Percentiles rank a stretch among this genome's conserved stretches.
These are phyloP conservation scores for Agrochola lychnidis DNA, from an alignment of 2,888 invertebrate species.

Conservation along the genomic window DNA sequence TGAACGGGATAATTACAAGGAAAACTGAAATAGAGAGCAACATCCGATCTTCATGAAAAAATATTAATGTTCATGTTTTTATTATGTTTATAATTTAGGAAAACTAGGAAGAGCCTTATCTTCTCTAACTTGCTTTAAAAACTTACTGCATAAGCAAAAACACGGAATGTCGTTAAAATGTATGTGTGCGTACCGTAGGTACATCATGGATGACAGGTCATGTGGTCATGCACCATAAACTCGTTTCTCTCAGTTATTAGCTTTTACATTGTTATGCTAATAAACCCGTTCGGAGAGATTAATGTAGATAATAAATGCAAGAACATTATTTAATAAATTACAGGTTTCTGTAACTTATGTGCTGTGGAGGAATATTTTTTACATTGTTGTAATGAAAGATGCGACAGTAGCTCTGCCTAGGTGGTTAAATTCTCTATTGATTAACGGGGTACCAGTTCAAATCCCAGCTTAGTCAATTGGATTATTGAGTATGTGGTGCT, in stretches of 20 bases:
- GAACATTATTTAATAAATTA: constrained; percentile 43
- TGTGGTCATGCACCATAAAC: constrained; percentile 49
- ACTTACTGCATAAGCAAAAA: too few relatives aligned
- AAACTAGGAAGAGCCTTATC: neutral
- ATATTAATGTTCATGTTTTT: neutral
- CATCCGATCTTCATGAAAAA: neutral
- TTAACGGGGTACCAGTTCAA: neutral
- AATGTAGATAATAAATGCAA: constrained; percentile 39
- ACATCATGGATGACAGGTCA: constrained; percentile 45
- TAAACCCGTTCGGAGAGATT: constrained; percentile 49
- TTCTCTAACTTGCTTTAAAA: neutral
- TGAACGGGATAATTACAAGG: neutral
- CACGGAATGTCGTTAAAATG: too few relatives aligned
- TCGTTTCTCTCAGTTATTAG: constrained; percentile 41
- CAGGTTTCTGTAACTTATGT: constrained; percentile 26
- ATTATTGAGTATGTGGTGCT: neutral
- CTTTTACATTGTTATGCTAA: constrained; percentile 49
- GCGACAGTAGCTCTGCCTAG: constrained; percentile 25
- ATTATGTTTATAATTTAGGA: neutral
- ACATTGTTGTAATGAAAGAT: constrained; percentile 12
- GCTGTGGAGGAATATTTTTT: constrained; percentile 25
- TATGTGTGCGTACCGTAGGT: too few relatives aligned
- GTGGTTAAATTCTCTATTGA: neutral
- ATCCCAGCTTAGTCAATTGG: neutral
- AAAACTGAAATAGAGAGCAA: constrained; percentile 13